phyloP scores from a whole-genome alignment of 2,888 invertebrate species.

The Rambutsinella grinnellia region DNA sequence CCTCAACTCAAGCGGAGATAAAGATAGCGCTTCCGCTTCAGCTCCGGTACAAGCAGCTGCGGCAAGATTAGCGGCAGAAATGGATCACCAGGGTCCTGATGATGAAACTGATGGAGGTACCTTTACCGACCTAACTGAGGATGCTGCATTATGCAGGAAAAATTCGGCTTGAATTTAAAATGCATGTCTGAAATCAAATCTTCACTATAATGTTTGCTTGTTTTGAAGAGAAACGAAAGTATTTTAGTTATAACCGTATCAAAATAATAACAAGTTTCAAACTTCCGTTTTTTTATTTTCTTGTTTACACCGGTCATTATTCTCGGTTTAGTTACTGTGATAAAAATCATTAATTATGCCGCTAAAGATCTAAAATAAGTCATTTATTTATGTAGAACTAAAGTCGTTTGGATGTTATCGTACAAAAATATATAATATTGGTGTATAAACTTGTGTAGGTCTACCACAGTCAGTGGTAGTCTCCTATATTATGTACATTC shows the following conservation, averaged over 20 bases:
- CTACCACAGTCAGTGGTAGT: too few species aligned
- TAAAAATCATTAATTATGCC: too few species aligned
- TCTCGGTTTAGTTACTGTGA: not conserved
- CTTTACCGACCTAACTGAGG: slow-evolving; percentile 63
- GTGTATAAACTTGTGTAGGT: too few species aligned
- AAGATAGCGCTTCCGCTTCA: slow-evolving; percentile 45
- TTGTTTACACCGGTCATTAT: too few species aligned
- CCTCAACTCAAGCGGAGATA: slow-evolving; percentile 62
- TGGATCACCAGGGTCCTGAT: slow-evolving; percentile 51
- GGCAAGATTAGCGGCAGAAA: slow-evolving; percentile 61
- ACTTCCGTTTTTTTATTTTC: not conserved
- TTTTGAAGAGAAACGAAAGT: not conserved
- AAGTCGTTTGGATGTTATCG: not conserved
- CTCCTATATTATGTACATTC: too few species aligned
- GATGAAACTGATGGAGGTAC: slow-evolving; percentile 40
- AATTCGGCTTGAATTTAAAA: slow-evolving; percentile 9
- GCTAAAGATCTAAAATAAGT: too few species aligned
- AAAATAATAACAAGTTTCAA: too few species aligned
- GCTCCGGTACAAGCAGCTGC: slow-evolving; percentile 62
- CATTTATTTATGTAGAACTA: too few species aligned
- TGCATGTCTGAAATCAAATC: not conserved
- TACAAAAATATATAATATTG: too few species aligned
- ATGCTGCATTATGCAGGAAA: slow-evolving; percentile 46
- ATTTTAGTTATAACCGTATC: too few species aligned
- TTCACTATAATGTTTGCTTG: not conserved